Evolutionary conservation across 64 coral and sea anemone genomes (phyloP), one percentile per base, ranked within the genome.

Genomic region (Actinia equina): DNA sequence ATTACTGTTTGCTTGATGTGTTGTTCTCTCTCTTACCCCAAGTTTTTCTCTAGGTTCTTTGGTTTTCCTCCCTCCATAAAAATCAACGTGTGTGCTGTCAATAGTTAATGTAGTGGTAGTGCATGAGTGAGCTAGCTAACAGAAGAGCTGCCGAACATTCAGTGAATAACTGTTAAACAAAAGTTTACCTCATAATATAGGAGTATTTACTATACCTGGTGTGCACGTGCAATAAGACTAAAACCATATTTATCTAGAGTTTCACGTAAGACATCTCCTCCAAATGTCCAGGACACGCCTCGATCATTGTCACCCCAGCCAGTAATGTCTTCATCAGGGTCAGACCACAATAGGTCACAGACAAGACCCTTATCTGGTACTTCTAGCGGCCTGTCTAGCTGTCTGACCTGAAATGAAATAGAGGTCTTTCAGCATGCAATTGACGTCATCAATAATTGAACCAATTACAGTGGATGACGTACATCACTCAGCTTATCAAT

Each of bases 271-370:
- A 98, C 89, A 77, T 98, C 95, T 59, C 92, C 91, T 2, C 95
- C 95, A 94, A 98, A 98, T 20, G 92, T 98, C 92, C 92, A 98
- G 11, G 95, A 98, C 69, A 98, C 87, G 5, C 95, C 95, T n/a
- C 95, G 82, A 81, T 98, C 95, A 61, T 98, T 98, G 42, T 98
- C 95, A 49, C 95, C 95, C 95, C 95, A 98, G 12, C 95, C 95
- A 56, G 92, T 93, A 46, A 94, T 98, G 44, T 98, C 95, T 89
- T 98, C 92, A 86, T 98, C 95, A 43, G 95, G 95, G 54, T 98
- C 95, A 77, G 95, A 98, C 95, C 95, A 98, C 13, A 98, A 84
- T 19, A 98, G 82, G 58, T 98, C 95, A 89, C 95, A 98, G 12
- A 98, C 89, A 27, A 98, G 86, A n/a, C 95, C 95, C 19, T 87